These are phyloP conservation scores for Sebastes paucispinis DNA, from an alignment of 2,797 vertebrate species.

Conservation along the genomic window DNA sequence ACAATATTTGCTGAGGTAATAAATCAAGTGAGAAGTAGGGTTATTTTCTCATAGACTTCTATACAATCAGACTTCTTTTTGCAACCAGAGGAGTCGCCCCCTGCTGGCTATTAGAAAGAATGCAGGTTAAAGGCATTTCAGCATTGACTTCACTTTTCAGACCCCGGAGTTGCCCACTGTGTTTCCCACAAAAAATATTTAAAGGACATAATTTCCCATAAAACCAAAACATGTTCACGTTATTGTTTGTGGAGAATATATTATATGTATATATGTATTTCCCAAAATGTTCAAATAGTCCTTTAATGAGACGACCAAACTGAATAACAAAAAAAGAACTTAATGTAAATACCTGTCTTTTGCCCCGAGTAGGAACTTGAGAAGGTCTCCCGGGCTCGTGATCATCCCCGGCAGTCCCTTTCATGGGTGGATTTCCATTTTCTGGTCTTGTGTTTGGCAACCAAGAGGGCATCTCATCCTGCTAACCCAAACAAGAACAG, in stretches of 20 bases:
- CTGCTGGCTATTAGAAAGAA: too few relatives aligned
- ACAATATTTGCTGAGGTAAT: too few relatives aligned
- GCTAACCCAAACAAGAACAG: background rate
- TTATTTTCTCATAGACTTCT: too few relatives aligned
- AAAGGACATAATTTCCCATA: background rate
- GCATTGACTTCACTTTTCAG: too few relatives aligned
- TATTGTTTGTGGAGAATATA: background rate
- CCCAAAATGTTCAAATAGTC: background rate
- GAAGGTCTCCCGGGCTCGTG: background rate
- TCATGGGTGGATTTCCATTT: background rate
- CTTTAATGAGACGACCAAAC: background rate
- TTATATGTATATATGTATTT: background rate
- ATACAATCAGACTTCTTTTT: too few relatives aligned
- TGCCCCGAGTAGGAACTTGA: fast-evolving
- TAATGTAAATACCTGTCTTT: background rate
- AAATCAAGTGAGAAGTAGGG: too few relatives aligned
- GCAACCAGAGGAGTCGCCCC: too few relatives aligned
- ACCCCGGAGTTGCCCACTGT: too few relatives aligned
- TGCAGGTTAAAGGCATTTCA: too few relatives aligned
- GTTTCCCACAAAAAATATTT: background rate
- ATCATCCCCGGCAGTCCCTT: background rate
- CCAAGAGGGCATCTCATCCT: background rate
- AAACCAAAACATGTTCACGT: background rate
- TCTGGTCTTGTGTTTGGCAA: background rate
- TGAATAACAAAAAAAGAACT: background rate